phyloP scores from a whole-genome alignment of 2,113 vertebrate genomes.

The Calyptommatus sinebrachiatus region DNA sequence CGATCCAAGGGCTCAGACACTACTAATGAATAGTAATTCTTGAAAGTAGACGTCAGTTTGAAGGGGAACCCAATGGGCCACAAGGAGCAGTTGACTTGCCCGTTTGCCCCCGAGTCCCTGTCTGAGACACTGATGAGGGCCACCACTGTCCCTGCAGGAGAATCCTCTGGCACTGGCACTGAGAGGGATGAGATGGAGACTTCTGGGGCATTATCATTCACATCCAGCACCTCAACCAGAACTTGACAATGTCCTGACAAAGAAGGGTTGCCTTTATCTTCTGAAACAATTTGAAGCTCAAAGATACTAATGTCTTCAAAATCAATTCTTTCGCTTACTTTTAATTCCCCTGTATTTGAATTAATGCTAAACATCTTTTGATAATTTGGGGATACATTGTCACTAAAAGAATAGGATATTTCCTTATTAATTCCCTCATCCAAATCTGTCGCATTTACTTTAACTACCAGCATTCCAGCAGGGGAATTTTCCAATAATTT shows the following conservation, averaged over 20 bases:
- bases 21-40: conserved; percentile 22
- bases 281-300: conserved; percentile 74
- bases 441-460: conserved; percentile 46
- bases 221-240: conserved; percentile 71
- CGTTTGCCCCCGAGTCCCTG: conserved; percentile 24
- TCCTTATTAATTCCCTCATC: conserved; percentile 57
- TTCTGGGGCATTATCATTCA: conserved; percentile 79
- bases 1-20: not conserved
- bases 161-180: conserved; percentile 67
- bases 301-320: conserved; percentile 73
- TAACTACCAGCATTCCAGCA: conserved; percentile 31
- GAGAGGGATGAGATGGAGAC: conserved; percentile 71
- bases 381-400: conserved; percentile 10
- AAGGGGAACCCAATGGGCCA: conserved; percentile 4
- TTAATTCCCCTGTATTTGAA: conserved; percentile 72
- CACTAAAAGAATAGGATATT: conserved; percentile 52
- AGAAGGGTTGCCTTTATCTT: conserved; percentile 69
- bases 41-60: conserved; percentile 18
- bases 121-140: conserved; percentile 52
- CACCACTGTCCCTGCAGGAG: conserved; percentile 64
- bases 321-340: conserved; percentile 70
- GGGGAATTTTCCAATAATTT: conserved; percentile 34
- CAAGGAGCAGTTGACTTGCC: not conserved
- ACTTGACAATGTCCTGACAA: conserved; percentile 75
- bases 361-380: conserved; percentile 61